Conservation (phyloP, 2,113 vertebrate species). For the Sterrhoptilus dennistouni region DNA sequence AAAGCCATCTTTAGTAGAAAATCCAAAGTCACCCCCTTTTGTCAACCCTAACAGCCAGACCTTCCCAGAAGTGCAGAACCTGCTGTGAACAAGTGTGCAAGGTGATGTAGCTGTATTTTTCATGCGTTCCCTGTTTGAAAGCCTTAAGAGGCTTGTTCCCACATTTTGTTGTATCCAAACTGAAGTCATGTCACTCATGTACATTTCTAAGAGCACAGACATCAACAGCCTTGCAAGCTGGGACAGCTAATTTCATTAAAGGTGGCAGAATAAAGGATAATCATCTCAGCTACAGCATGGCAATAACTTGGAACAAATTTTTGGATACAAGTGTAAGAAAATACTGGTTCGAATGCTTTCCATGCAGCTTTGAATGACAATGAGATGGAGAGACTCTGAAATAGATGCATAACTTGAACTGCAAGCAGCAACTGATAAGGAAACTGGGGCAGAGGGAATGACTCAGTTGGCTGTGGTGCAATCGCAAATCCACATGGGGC, state of each 20-base stretch:
- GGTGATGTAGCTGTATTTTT: background rate
- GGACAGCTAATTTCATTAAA: conserved; percentile 30
- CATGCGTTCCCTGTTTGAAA: background rate
- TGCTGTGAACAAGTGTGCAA: accelerated
- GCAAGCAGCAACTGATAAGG: conserved; percentile 48
- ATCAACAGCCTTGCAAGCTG: background rate
- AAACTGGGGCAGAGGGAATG: conserved; percentile 62
- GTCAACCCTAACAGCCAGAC: background rate
- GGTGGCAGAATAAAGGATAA: conserved; percentile 24
- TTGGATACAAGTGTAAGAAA: background rate
- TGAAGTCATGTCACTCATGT: background rate
- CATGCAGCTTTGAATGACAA: conserved; percentile 53
- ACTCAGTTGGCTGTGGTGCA: conserved; percentile 58
- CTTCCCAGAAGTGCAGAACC: background rate
- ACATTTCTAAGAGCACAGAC: background rate
- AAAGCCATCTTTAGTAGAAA: background rate
- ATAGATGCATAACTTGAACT: conserved; percentile 41
- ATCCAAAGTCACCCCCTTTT: background rate
- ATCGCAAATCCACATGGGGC: conserved; percentile 47
- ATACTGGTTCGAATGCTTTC: conserved; percentile 37
- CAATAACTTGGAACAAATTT: conserved; percentile 12
- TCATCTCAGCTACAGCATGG: background rate
- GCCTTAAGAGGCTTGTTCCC: background rate
- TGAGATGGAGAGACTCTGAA: conserved; percentile 42
- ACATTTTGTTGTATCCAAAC: background rate